phyloP scores from a whole-genome alignment of 2,888 invertebrate genomes.

The Seira sanloemensis region DNA sequence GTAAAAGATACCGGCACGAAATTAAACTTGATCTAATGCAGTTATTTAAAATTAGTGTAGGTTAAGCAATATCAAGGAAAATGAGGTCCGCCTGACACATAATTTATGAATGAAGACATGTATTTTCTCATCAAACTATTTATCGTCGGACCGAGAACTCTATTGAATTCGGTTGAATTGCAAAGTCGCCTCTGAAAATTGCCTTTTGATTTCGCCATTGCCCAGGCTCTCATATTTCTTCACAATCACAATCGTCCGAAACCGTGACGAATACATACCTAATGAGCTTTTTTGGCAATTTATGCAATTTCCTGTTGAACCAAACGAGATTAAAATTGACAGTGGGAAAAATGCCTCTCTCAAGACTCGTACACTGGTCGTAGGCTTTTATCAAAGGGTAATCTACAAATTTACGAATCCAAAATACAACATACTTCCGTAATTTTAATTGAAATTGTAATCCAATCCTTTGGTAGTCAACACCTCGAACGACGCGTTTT shows the following conservation, averaged over 20 bases:
- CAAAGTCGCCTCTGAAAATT: no score
- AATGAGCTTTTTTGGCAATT: conserved; percentile 1
- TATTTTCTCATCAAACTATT: no score
- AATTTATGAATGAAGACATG: no score
- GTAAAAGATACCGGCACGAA: no score
- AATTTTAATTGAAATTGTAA: not conserved
- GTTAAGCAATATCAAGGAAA: no score
- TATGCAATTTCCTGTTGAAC: not conserved
- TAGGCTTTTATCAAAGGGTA: not conserved
- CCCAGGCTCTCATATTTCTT: not conserved
- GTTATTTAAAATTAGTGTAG: no score
- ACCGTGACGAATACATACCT: conserved; percentile 1
- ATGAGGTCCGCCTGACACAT: no score
- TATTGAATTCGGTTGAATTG: no score
- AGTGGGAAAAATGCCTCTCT: not conserved
- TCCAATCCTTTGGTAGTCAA: not conserved
- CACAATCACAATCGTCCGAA: not conserved
- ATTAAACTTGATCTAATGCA: no score
- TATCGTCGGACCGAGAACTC: no score
- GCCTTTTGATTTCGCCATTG: no score
- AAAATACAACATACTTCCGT: not conserved
- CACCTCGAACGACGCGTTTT: not conserved
- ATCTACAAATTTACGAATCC: not conserved
- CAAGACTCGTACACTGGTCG: not conserved
- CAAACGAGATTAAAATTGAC: not conserved